Evolutionary conservation across 35 echinoderm and acorn worm species (phyloP), one percentile per base, ranked within the genome.

Genomic region (Apostichopus japonicus): DNA sequence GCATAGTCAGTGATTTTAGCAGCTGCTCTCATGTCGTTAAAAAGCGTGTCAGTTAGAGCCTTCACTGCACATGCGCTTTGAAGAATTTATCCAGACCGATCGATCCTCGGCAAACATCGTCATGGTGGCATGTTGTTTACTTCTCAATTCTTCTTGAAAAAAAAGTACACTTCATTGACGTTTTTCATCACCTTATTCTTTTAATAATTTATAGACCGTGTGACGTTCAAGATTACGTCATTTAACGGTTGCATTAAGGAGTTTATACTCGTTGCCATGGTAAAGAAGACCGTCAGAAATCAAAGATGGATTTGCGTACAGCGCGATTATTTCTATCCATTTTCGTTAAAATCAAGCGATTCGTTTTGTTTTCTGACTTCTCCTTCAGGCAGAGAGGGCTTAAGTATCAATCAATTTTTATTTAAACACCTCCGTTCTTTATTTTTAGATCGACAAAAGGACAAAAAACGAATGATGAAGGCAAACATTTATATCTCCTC

Each of bases 381-480:
- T 67, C 63, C 19, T 67, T 67, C 63, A 67, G 63, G 19, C 11
- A 67, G 11, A 19, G 19, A 67, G 63, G 19, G 63, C 19, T 19
- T 67, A 67, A 67, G 63, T 67, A 67, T 67, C 63, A 67, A 67
- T 67, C 63, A 67, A 67, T 67, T 67, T 67, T 67, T 67, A 67
- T 11, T 67, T 67, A 67, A 67, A 67, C 63, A 67, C 63, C 63
- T 67, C 63, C 63, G 63, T 19, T 67, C 63, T 67, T 9, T 67
- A 67, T 67, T 67, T 67, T 67, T 67, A 67, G 63, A 11, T 9
- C 11, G 63, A 67, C 63, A 67, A 67, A 19, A 67, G 11, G 63
- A 67, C 19, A 67, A 67, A 19, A 19, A 67, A 67, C 63, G 63
- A 19, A 3, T 67, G 11, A 67, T 67, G 19, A 67, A 67, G 63